Evolutionary conservation across 1,140 invertebrate genomes (phyloP).

Genomic region (Goniozus legneri): DNA sequence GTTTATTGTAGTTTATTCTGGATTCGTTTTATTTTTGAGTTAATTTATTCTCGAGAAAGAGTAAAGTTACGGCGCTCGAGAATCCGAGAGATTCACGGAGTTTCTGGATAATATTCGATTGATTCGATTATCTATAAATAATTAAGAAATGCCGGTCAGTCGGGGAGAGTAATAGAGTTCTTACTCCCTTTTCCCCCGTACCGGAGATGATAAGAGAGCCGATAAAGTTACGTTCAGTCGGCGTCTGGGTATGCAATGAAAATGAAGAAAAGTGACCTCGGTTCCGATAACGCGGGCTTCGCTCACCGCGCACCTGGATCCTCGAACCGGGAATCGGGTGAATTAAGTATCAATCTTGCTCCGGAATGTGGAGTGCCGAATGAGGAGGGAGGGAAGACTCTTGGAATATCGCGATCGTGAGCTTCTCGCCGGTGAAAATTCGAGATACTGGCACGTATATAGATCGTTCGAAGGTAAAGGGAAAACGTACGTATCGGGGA

Average conservation of each 20-base stretch:
- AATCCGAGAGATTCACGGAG: conserved; percentile 6
- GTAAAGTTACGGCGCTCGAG: conserved; percentile 4
- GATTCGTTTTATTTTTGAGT: too few species aligned
- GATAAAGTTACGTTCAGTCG: conserved; percentile 13
- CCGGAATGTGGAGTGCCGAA: conserved; percentile 15
- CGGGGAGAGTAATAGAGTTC: too few species aligned
- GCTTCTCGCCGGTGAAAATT: too few species aligned
- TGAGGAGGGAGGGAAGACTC: conserved; percentile 19
- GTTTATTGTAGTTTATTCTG: too few species aligned
- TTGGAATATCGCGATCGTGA: conserved; percentile 12
- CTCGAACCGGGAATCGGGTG: conserved; percentile 26
- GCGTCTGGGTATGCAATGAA: conserved; percentile 17
- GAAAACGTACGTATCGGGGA: too few species aligned
- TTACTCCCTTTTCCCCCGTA: too few species aligned
- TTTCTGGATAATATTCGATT: conserved; percentile 6
- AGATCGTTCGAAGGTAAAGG: too few species aligned
- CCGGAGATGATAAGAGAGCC: conserved; percentile 3
- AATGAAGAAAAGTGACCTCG: conserved; percentile 30
- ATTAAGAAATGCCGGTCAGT: conserved; percentile 10
- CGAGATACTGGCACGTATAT: too few species aligned
- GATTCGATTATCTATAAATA: too few species aligned
- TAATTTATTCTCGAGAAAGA: too few species aligned
- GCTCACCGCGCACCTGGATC: conserved; percentile 20
- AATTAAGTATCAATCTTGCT: conserved; percentile 30
- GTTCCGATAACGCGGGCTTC: conserved; percentile 10